Evolutionary conservation across 2,888 invertebrate species (phyloP).

Genomic region (Melanargia galathea): DNA sequence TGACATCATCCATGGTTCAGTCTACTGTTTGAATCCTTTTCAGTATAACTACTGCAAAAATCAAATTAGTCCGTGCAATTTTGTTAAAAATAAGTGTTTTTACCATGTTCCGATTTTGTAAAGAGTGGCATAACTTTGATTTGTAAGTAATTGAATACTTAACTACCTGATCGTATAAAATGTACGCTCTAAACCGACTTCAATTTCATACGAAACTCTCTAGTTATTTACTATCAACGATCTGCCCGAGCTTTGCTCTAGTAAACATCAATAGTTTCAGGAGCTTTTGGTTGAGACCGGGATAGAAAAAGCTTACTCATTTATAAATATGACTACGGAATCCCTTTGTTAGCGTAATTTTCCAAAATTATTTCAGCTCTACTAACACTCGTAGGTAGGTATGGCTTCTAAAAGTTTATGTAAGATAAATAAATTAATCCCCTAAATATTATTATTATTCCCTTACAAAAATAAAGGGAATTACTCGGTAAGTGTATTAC

Average conservation of each 20-base stretch:
- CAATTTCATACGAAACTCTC: neutral
- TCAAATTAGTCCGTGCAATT: conserved; percentile 37
- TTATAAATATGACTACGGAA: neutral
- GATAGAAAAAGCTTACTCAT: neutral
- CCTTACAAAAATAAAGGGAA: neutral
- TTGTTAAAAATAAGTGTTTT: neutral
- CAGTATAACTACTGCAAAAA: conserved; percentile 51
- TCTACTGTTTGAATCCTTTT: conserved; percentile 63
- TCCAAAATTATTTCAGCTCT: neutral
- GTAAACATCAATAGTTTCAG: neutral
- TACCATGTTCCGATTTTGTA: conserved; percentile 50
- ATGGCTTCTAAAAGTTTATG: neutral
- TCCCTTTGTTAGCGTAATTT: neutral
- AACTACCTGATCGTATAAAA: neutral
- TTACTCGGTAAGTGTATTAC: neutral
- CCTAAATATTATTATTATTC: neutral
- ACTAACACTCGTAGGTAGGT: too few relatives aligned
- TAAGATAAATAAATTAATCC: neutral
- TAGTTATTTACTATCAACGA: neutral
- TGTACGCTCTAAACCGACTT: neutral
- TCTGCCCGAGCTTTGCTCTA: neutral
- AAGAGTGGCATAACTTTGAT: conserved; percentile 49
- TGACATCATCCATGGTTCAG: conserved; percentile 65
- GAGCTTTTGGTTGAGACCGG: neutral
- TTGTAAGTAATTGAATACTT: conserved; percentile 48